Evolutionary conservation across 2,888 invertebrate species (phyloP).

Genomic region (Eutolmus rufibarbis): DNA sequence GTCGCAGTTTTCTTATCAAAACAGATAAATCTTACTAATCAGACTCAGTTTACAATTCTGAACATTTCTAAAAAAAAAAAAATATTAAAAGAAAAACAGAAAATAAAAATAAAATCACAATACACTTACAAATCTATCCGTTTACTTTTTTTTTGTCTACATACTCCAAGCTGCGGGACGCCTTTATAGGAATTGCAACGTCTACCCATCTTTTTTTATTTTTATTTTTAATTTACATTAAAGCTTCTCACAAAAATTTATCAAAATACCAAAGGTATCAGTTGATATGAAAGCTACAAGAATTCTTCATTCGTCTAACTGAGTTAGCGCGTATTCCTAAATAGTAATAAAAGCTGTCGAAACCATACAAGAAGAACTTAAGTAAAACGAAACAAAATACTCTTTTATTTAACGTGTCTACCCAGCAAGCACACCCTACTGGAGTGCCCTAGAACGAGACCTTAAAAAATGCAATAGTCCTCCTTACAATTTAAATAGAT

Average conservation of each 20-base stretch:
- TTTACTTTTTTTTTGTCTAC: not conserved
- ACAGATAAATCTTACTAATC: not conserved
- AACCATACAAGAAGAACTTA: not conserved
- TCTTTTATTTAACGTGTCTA: not conserved
- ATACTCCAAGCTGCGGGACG: not conserved
- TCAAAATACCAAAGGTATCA: not conserved
- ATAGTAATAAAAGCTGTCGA: slow-evolving; percentile 14
- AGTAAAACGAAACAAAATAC: not conserved
- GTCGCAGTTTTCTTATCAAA: not conserved
- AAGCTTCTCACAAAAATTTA: slow-evolving; percentile 21
- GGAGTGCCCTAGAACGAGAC: slow-evolving; percentile 30
- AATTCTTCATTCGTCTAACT: not conserved
- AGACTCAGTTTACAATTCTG: slow-evolving; percentile 9
- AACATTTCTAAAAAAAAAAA: not conserved
- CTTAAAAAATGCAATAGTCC: slow-evolving; percentile 60
- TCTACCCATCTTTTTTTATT: not conserved
- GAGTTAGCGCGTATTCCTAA: slow-evolving; percentile 6
- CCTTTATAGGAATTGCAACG: not conserved
- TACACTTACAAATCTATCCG: not conserved
- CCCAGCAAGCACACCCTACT: not conserved
- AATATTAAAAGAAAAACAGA: not conserved
- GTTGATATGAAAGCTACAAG: slow-evolving; percentile 16
- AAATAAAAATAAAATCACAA: not conserved
- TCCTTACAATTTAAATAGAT: slow-evolving; percentile 42
- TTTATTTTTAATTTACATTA: slow-evolving; percentile 15